These are phyloP conservation scores for Smithornis capensis DNA, from an alignment of 2,113 vertebrate genomes.

Conservation along the genomic window DNA sequence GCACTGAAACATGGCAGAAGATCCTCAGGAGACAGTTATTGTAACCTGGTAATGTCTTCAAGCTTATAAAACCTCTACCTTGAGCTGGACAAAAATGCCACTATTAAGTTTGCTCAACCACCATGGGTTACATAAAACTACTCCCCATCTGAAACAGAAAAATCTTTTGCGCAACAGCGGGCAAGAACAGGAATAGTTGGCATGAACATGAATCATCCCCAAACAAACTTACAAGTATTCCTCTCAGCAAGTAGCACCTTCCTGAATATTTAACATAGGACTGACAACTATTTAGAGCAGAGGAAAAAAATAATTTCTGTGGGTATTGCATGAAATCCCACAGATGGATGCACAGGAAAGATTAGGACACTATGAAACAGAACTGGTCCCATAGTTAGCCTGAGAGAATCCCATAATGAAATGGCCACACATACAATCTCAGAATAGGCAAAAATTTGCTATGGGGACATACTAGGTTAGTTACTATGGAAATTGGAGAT, in stretches of 20 bases:
- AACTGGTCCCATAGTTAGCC: rapidly evolving
- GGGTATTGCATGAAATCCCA: neutral
- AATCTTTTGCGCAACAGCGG: neutral
- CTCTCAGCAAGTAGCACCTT: neutral
- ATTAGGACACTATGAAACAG: neutral
- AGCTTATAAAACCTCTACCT: neutral
- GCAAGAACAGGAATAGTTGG: neutral
- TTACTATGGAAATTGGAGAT: neutral
- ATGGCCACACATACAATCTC: neutral
- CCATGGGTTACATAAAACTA: neutral
- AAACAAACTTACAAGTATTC: neutral
- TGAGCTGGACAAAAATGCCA: neutral
- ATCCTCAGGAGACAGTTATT: neutral
- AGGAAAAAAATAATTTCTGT: neutral
- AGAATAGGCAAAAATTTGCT: neutral
- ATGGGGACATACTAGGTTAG: rapidly evolving
- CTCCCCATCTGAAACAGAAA: neutral
- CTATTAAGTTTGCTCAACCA: neutral
- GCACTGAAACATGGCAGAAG: neutral
- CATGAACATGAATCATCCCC: neutral
- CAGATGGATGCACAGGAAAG: neutral
- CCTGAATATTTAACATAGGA: neutral
- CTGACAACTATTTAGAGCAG: neutral
- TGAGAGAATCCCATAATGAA: neutral
- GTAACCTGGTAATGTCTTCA: neutral